Evolutionary conservation across 2,797 vertebrate species (phyloP).

Genomic region (Clarias pachynema): DNA sequence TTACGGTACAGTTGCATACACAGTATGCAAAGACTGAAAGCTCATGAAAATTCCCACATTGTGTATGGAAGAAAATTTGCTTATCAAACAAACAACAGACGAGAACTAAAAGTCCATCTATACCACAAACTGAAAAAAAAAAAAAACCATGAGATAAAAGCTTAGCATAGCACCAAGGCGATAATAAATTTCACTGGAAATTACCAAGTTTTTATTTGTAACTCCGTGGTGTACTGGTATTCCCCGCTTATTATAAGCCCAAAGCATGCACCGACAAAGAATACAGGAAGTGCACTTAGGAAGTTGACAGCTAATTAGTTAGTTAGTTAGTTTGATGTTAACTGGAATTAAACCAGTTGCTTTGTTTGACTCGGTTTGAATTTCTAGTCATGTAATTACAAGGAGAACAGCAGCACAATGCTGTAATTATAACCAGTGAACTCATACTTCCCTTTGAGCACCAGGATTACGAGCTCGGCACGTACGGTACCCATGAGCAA

Average conservation of each 20-base stretch:
- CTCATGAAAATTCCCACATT: not conserved
- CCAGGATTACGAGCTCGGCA: not conserved
- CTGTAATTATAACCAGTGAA: not conserved
- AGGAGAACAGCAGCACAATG: not conserved
- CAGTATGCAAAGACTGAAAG: constrained; percentile 11
- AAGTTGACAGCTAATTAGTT: not conserved
- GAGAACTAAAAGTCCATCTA: not conserved
- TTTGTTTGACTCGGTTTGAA: constrained; percentile 11
- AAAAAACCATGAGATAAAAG: not conserved
- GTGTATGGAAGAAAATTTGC: not conserved
- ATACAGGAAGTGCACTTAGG: constrained; percentile 13
- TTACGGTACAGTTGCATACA: not conserved
- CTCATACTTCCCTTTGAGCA: not conserved
- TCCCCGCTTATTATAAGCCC: not conserved
- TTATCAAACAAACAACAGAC: constrained; percentile 9
- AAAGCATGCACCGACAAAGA: not conserved
- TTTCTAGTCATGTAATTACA: not conserved
- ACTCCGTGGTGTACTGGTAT: not conserved
- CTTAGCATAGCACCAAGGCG: not conserved
- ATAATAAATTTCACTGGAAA: constrained; percentile 3
- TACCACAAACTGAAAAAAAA: not conserved
- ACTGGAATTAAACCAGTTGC: constrained; percentile 20
- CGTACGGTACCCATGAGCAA: not conserved
- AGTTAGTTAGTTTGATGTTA: not conserved
- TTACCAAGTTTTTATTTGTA: constrained; percentile 2